Evolutionary conservation across 2,888 invertebrate genomes (phyloP).

Genomic region (Operophtera brumata): DNA sequence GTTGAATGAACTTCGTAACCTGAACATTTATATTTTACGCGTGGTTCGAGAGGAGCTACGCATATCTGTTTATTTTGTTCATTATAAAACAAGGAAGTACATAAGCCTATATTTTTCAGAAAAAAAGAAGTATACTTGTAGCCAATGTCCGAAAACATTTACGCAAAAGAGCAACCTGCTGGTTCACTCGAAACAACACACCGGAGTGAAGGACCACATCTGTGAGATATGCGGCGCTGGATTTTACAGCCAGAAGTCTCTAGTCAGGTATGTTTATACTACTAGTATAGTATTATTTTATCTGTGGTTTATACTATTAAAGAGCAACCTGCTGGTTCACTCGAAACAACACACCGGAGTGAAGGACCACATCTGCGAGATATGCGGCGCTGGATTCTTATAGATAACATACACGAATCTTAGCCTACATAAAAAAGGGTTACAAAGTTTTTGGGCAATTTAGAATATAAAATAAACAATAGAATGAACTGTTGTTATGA

Average conservation of each 20-base stretch:
- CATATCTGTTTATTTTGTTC: too few relatives aligned
- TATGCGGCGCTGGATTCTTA: conserved; percentile 77
- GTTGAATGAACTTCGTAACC: too few relatives aligned
- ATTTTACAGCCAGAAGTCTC: conserved; percentile 74
- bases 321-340: conserved; percentile 64
- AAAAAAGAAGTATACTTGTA: conserved; percentile 71
- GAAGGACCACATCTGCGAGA: conserved; percentile 75
- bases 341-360: conserved; percentile 72
- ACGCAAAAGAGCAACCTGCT: conserved; percentile 68
- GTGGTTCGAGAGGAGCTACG: too few relatives aligned
- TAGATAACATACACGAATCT: too few relatives aligned
- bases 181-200: conserved; percentile 70
- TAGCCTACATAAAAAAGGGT: too few relatives aligned
- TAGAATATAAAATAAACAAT: too few relatives aligned
- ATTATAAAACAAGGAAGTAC: too few relatives aligned
- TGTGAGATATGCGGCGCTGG: conserved; percentile 77
- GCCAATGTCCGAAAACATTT: conserved; percentile 70
- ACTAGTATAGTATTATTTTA: too few relatives aligned
- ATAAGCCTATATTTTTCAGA: conserved; percentile 46
- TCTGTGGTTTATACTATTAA: too few relatives aligned
- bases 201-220: conserved; percentile 74
- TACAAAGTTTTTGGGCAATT: too few relatives aligned
- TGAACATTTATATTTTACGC: too few relatives aligned
- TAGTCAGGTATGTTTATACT: conserved; percentile 59
- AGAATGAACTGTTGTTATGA: too few relatives aligned